phyloP scores from a whole-genome alignment of 2,113 vertebrate species.

The Todiramphus saurophagus region DNA sequence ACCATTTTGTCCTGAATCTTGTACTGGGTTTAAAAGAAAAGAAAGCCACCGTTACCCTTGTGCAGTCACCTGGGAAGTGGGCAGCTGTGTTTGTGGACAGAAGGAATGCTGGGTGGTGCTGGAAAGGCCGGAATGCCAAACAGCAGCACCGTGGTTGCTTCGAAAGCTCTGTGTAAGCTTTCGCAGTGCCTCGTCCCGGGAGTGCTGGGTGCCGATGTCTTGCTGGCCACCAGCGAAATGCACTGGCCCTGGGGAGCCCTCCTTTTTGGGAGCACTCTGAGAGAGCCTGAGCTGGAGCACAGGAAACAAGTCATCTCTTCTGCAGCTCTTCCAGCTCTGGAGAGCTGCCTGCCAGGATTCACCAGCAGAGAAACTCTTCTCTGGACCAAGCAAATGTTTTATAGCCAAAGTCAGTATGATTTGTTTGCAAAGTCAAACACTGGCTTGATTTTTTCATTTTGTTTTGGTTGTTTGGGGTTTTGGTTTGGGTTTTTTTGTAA shows the following conservation, averaged over 20 bases:
- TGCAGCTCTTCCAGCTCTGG: neutral
- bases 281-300: neutral
- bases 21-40: neutral
- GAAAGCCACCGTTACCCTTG: neutral
- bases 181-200: neutral
- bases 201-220: neutral
- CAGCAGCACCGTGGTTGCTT: neutral
- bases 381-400: conserved; percentile 22
- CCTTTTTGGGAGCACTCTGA: accelerated
- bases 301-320: neutral
- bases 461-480: neutral
- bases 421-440: conserved; percentile 46
- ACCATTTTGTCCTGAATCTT: neutral
- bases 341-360: neutral
- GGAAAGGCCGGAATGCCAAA: neutral
- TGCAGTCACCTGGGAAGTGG: neutral
- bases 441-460: neutral
- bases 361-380: neutral
- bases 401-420: conserved; percentile 41
- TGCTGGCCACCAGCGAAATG: neutral
- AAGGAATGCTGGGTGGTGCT: neutral
- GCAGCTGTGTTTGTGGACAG: neutral
- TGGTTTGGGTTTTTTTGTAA: neutral
- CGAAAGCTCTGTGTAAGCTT: neutral
- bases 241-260: neutral